Evolutionary conservation across 2,888 invertebrate species (phyloP).

Genomic region (Nomada ruficornis): DNA sequence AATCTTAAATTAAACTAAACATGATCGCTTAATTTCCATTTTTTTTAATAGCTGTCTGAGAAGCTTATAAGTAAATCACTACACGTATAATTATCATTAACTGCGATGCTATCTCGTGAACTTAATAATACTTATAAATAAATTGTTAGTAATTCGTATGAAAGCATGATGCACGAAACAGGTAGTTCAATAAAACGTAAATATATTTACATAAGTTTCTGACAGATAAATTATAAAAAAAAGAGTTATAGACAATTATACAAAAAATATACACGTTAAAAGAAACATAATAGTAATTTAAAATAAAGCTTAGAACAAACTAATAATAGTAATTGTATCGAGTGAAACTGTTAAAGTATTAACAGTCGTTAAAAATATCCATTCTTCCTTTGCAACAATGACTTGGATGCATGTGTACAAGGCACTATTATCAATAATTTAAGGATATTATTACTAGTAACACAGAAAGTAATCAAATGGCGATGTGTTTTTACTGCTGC

Average conservation of each 20-base stretch:
- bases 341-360: slow-evolving; percentile 46
- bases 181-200: slow-evolving; percentile 51
- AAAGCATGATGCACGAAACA: slow-evolving; percentile 47
- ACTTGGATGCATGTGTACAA: slow-evolving; percentile 62
- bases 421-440: slow-evolving; percentile 69
- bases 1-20: slow-evolving; percentile 13
- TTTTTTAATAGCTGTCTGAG: not conserved
- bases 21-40: not conserved
- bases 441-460: slow-evolving; percentile 27
- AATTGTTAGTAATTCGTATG: slow-evolving; percentile 36
- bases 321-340: slow-evolving; percentile 33
- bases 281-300: slow-evolving; percentile 46
- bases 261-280: slow-evolving; percentile 77
- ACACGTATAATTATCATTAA: slow-evolving; percentile 28
- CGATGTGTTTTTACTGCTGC: slow-evolving; percentile 18
- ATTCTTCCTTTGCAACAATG: slow-evolving; percentile 44
- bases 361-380: slow-evolving; percentile 44
- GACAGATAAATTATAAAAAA: slow-evolving; percentile 75
- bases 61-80: slow-evolving; percentile 30
- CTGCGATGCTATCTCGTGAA: slow-evolving; percentile 17
- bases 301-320: slow-evolving; percentile 34
- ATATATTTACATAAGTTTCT: slow-evolving; percentile 66
- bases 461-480: slow-evolving; percentile 40
- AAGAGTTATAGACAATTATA: slow-evolving; percentile 76
- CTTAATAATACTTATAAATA: slow-evolving; percentile 49